phyloP scores from a whole-genome alignment of 2,888 invertebrate species.

The Chymomyza fuscimana region DNA sequence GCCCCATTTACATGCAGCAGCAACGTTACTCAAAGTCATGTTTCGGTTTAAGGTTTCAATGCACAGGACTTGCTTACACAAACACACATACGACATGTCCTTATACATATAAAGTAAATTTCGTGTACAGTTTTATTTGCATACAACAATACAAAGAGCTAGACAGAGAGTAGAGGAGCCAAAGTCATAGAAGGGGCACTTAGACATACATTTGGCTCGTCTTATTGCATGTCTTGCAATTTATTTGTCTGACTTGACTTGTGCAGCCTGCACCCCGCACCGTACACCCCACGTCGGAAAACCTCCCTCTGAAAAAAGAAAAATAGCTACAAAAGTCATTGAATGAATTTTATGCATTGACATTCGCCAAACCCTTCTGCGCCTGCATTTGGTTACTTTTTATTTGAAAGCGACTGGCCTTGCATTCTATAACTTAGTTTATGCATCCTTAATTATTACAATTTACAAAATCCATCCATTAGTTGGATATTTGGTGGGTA shows the following conservation, averaged over 20 bases:
- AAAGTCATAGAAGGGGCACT: constrained; percentile 25
- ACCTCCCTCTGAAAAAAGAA: constrained; percentile 34
- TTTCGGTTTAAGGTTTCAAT: constrained; percentile 49
- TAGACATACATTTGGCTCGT: constrained; percentile 59
- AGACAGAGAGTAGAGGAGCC: constrained; percentile 6
- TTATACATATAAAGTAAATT: constrained; percentile 64
- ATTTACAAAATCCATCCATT: background rate
- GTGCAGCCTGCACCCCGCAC: constrained; percentile 12
- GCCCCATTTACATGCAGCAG: constrained; percentile 68
- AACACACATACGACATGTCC: constrained; percentile 11
- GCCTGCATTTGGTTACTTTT: background rate
- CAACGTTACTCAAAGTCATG: constrained; percentile 74
- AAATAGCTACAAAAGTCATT: constrained; percentile 66
- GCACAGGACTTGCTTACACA: constrained; percentile 23
- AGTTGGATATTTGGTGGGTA: no score
- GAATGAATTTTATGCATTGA: constrained; percentile 69
- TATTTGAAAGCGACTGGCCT: background rate
- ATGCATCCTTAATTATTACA: background rate
- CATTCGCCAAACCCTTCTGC: constrained; percentile 45
- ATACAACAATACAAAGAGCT: constrained; percentile 38
- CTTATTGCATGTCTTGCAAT: constrained; percentile 74
- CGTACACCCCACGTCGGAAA: background rate
- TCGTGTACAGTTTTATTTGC: constrained; percentile 73
- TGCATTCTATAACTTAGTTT: background rate
- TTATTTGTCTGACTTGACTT: constrained; percentile 64